phyloP scores from a whole-genome alignment of 2,797 vertebrate genomes.

The Tinamus major region DNA sequence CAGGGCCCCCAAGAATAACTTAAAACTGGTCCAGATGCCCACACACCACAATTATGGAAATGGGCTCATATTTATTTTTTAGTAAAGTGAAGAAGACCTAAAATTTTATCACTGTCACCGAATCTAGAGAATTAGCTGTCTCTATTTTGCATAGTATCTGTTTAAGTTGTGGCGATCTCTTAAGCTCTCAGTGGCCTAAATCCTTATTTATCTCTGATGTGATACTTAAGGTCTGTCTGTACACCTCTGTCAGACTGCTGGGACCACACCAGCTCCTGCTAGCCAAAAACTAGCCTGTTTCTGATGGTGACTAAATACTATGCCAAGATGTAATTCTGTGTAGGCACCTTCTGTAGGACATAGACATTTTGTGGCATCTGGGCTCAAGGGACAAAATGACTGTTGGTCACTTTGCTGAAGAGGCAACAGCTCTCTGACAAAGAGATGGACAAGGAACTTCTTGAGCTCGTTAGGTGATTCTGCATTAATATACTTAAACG shows the following conservation, averaged over 20 bases:
- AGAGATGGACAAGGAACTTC: too few relatives aligned
- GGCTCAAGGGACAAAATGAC: rapidly evolving
- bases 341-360: neutral
- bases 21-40: neutral
- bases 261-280: neutral
- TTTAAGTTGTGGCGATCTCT: neutral
- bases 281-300: neutral
- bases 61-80: neutral
- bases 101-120: neutral
- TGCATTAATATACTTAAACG: too few relatives aligned
- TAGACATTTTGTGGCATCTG: rapidly evolving
- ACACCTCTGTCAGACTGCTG: neutral
- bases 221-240: neutral
- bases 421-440: too few relatives aligned
- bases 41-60: neutral
- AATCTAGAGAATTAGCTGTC: neutral
- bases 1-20: neutral
- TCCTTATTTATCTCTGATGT: neutral
- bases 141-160: neutral
- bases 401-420: too few relatives aligned
- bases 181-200: neutral
- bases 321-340: neutral
- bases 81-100: neutral
- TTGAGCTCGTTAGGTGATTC: too few relatives aligned
- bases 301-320: neutral